Evolutionary conservation across 2,113 vertebrate genomes (phyloP).

Genomic region (Sterna hirundo): DNA sequence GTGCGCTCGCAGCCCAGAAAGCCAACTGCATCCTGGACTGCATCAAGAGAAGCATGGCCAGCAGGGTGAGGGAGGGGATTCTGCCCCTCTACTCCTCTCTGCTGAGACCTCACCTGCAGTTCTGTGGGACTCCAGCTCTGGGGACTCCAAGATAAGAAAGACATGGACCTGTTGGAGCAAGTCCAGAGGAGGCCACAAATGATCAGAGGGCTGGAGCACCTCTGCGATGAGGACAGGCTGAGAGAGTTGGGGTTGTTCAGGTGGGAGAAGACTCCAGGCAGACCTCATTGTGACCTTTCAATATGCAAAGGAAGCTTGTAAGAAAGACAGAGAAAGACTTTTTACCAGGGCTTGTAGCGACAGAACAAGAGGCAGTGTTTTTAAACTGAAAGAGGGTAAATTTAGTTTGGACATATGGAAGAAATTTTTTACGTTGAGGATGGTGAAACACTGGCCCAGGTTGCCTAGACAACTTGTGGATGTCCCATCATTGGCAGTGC

Average conservation of each 20-base stretch:
- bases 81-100: not conserved
- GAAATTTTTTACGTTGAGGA: not conserved
- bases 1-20: not conserved
- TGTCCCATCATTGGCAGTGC: not conserved
- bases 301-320: not conserved
- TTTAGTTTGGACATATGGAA: not conserved
- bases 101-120: not conserved
- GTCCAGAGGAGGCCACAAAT: not conserved
- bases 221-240: not conserved
- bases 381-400: not conserved
- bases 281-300: not conserved
- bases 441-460: not conserved
- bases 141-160: not conserved
- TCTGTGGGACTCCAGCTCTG: not conserved
- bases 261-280: not conserved
- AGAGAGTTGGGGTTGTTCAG: not conserved
- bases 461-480: not conserved
- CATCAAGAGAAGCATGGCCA: not conserved
- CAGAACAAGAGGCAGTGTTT: not conserved
- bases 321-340: not conserved
- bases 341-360: accelerated
- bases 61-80: not conserved
- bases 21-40: accelerated
- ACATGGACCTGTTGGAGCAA: accelerated
- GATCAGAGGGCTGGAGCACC: not conserved